Evolutionary conservation across 1,140 invertebrate species (phyloP).

Genomic region (Aphis gossypii): DNA sequence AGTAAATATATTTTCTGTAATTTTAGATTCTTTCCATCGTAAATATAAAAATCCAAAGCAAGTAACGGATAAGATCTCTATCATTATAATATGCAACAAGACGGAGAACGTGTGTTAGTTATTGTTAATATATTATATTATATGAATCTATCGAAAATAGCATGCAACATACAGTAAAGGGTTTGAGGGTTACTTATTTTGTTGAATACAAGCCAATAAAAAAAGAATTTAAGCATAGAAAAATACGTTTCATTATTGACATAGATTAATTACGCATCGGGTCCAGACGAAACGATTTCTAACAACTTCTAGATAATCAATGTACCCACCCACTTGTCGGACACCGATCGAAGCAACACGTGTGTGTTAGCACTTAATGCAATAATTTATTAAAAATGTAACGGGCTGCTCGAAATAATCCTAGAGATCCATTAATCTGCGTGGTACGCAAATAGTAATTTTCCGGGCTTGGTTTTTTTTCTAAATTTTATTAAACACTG

Average conservation of each 20-base stretch:
- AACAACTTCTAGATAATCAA: conserved; percentile 23
- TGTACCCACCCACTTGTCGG: conserved; percentile 35
- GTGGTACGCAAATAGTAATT: conserved; percentile 25
- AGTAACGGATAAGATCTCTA: not conserved
- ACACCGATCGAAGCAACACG: not conserved
- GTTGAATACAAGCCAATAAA: conserved; percentile 18
- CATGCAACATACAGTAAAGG: not conserved
- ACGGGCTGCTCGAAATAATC: not conserved
- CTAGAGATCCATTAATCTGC: conserved; percentile 9
- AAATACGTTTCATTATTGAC: not conserved
- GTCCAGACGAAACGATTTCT: not conserved
- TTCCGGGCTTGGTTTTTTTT: not conserved
- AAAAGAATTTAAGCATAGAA: not conserved
- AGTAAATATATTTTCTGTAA: not conserved
- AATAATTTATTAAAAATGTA: conserved; percentile 31
- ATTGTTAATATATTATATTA: not conserved
- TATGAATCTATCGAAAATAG: not conserved
- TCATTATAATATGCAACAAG: not conserved
- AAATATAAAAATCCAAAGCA: not conserved
- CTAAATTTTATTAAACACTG: conserved; percentile 24
- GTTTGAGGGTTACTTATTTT: not conserved
- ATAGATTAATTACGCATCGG: conserved; percentile 21
- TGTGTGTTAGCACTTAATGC: not conserved
- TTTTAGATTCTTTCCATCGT: not conserved
- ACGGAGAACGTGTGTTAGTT: not conserved